A percentile compares a stretch with the other conserved stretches of the same genome.
Evolutionary conservation across 1,140 invertebrate species (phyloP).

Genomic region (Pseudomyrmex pallidus): DNA sequence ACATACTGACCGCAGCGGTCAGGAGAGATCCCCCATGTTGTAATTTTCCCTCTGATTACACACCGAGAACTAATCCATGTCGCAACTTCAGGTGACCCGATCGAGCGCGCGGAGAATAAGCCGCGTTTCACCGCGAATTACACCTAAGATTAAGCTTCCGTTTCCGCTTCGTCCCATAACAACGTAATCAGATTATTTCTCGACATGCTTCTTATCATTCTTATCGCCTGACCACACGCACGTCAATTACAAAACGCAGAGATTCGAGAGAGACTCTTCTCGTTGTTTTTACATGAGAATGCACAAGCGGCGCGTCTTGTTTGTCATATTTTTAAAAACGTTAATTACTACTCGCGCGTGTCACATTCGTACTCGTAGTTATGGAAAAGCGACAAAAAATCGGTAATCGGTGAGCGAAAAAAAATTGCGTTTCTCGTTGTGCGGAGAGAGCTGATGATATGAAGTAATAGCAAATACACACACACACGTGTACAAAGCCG

Average conservation of each 20-base stretch:
- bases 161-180: slow-evolving; percentile 1
- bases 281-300: no score
- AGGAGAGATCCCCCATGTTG: slow-evolving; percentile 45
- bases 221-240: not conserved
- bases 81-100: slow-evolving; percentile 50
- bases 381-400: slow-evolving; percentile 3
- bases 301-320: no score
- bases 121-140: slow-evolving; percentile 54
- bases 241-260: not conserved
- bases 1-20: slow-evolving; percentile 51
- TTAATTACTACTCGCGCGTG: no score
- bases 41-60: slow-evolving; percentile 51
- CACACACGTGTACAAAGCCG: not conserved
- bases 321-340: no score
- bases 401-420: not conserved
- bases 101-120: slow-evolving; percentile 26
- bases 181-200: not conserved
- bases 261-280: no score
- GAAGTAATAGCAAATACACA: slow-evolving; percentile 8
- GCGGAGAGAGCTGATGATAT: not conserved
- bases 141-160: slow-evolving; percentile 37
- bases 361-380: no score
- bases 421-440: slow-evolving; percentile 28
- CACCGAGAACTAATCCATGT: slow-evolving; percentile 49
- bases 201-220: not conserved